phyloP scores from a whole-genome alignment of 2,113 vertebrate genomes.

The Octodon degus region DNA sequence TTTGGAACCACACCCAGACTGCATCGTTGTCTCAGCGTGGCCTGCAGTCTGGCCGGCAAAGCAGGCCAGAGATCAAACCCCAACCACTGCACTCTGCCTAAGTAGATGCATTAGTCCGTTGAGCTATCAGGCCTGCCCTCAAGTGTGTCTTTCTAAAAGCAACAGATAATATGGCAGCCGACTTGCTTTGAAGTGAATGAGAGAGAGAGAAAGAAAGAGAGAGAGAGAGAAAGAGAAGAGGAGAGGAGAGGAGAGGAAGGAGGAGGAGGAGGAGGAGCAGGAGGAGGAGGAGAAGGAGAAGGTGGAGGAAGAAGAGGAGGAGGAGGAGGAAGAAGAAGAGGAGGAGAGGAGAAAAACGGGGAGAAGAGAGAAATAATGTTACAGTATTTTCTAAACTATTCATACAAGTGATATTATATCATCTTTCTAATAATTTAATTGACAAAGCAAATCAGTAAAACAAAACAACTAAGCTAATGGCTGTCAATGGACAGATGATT shows the following conservation, averaged over 20 bases:
- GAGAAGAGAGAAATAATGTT: background rate
- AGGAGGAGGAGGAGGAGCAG: too few relatives aligned
- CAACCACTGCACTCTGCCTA: too few relatives aligned
- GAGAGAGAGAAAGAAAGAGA: background rate
- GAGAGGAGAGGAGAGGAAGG: background rate
- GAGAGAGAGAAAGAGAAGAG: too few relatives aligned
- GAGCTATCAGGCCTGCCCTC: too few relatives aligned
- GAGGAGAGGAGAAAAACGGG: background rate
- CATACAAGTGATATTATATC: background rate
- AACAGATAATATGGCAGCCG: background rate
- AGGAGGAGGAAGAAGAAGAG: too few relatives aligned
- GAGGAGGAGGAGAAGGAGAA: too few relatives aligned
- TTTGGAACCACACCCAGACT: too few relatives aligned
- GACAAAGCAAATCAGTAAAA: background rate
- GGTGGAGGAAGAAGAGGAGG: fast-evolving
- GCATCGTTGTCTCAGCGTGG: too few relatives aligned
- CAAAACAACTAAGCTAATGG: background rate
- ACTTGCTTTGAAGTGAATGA: background rate
- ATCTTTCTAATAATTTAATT: background rate
- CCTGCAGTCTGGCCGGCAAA: too few relatives aligned
- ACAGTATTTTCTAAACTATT: background rate
- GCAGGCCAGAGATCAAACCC: too few relatives aligned
- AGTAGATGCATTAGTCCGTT: too few relatives aligned
- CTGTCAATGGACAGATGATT: background rate
- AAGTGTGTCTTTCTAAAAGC: background rate